These are phyloP conservation scores for Melanitta fusca DNA, from an alignment of 2,797 vertebrate genomes.

Conservation along the genomic window DNA sequence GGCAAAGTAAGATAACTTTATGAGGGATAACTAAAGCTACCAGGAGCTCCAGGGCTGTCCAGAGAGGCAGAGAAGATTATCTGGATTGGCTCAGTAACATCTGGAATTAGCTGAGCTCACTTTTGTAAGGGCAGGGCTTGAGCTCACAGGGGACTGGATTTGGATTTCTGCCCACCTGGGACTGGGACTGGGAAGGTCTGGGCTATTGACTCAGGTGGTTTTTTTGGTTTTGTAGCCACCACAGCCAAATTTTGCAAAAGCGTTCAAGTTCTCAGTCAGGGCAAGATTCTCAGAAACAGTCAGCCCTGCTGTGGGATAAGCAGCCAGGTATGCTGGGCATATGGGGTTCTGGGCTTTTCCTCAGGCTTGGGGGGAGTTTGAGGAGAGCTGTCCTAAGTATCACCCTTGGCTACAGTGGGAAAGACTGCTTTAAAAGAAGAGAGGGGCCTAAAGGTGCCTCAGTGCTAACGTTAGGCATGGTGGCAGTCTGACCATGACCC, in stretches of 20 bases:
- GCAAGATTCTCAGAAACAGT: neutral
- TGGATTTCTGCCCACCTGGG: neutral
- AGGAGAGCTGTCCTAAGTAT: neutral
- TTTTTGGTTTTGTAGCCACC: neutral
- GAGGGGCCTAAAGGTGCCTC: neutral
- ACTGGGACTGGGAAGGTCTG: neutral
- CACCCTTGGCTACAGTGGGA: neutral
- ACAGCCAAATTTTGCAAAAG: neutral
- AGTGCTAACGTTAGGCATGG: neutral
- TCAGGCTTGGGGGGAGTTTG: neutral
- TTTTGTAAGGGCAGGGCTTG: neutral
- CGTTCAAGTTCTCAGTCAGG: neutral
- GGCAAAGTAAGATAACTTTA: neutral
- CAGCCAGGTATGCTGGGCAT: neutral
- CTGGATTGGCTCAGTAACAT: neutral
- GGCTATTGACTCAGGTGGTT: neutral
- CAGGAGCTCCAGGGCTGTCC: neutral
- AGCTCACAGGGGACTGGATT: accelerated
- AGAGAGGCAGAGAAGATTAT: neutral
- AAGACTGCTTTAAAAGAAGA: neutral
- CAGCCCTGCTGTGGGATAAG: neutral
- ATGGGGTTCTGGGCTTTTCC: neutral
- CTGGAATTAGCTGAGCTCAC: neutral
- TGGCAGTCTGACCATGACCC: neutral
- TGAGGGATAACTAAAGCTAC: neutral